Base-by-base conservation (phyloP, 2,797 vertebrate species). In the Phaenicophaeus curvirostris region DNA sequence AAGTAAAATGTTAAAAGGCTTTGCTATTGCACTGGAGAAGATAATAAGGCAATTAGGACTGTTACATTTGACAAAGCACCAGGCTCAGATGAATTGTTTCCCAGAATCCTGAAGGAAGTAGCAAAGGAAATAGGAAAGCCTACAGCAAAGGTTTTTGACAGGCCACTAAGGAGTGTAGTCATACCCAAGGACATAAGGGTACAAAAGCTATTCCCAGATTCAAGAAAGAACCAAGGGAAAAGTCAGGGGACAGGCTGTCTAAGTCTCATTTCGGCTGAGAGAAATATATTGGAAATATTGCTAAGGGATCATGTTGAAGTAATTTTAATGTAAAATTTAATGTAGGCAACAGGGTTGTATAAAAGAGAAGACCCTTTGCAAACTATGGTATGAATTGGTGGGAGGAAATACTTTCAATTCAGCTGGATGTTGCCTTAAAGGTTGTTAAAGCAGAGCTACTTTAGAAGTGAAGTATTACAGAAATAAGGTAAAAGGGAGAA, bases 31-130 rank as follows among this genome's bases (percentile, higher is more conserved):
- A 67, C 85, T 92, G 86, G 85, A 91, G 88, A 96, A 97, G 89
- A 96, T 96, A 96, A 96, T 94, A 97, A 95, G 93, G 95, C 94
- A 97, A 96, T 97, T 97, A 97, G 88, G 79, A 96, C 51, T 80
- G 92, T 91, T 95, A 92, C 55, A 89, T 96, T 94, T 96, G 90
- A 94, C 91, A 97, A 96, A 96, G 92, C 63, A 95, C 85, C 41
- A 89, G 65, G 39, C 93, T 96, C 58, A 95, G 94, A 94, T 95
- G 74, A 94, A 93, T 93, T 95, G 76, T 93, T 93, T 86, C 82
- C 88, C 85, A 89, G 86, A 96, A 96, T 96, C 87, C 81, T 93
- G 79, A 94, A 79, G 82, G 82, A 95, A 97, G 88, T 94, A 79
- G 82, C 81, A 94, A 90, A 97, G 89, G 84, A 95, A 96, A 92